Evolutionary conservation across 2,113 vertebrate genomes (phyloP).

Genomic region (Mormoops blainvillei): DNA sequence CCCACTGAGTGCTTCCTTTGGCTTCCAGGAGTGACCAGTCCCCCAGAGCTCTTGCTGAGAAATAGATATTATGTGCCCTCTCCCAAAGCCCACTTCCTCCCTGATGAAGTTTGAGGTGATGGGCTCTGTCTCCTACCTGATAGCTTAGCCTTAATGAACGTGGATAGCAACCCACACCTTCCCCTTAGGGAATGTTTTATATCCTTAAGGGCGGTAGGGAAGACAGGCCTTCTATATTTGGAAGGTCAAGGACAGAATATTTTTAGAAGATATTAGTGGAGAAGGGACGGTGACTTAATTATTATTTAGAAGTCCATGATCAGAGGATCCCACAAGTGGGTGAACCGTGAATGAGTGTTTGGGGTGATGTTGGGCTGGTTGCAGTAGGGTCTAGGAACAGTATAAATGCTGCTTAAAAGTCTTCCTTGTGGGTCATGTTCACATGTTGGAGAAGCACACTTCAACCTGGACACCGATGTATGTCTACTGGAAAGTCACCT

Average conservation of each 20-base stretch:
- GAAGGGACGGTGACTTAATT: background rate
- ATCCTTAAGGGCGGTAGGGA: background rate
- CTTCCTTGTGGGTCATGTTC: background rate
- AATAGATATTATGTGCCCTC: background rate
- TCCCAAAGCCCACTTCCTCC: background rate
- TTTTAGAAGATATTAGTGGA: background rate
- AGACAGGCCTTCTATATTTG: background rate
- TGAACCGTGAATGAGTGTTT: background rate
- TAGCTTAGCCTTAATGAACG: background rate
- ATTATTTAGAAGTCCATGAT: background rate
- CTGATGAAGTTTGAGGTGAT: background rate
- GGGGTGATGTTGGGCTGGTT: background rate
- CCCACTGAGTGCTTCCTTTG: background rate
- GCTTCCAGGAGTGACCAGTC: background rate
- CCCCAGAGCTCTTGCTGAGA: background rate
- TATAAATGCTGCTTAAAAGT: background rate
- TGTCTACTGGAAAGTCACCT: background rate
- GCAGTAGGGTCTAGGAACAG: background rate
- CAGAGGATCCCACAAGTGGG: background rate
- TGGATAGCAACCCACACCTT: background rate
- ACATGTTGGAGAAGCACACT: background rate
- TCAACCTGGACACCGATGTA: background rate
- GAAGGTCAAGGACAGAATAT: background rate
- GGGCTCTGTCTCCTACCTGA: background rate
- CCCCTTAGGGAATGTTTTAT: background rate